Base-by-base conservation (phyloP, 2,797 vertebrate species). In the Rhynchotus rufescens region DNA sequence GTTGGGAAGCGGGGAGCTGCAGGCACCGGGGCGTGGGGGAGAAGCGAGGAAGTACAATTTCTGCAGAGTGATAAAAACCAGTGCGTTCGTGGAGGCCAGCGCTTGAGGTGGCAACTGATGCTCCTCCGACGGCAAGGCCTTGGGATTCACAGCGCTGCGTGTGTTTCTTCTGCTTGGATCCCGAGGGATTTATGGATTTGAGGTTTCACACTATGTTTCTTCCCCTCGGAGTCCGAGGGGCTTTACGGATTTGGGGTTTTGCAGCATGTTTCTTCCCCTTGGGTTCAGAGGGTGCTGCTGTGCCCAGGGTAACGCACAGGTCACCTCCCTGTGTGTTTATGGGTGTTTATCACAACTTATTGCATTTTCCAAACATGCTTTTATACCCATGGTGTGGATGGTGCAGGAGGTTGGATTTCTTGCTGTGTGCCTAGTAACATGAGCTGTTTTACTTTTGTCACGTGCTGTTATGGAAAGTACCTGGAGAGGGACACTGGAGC, bases 341-440 rank as follows among this genome's bases (percentile, higher is more conserved):
- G 15, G 57, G 26, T 30, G 5, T 28, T 76, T 2, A 5, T 56
- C 68, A 17, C 5, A 2, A 3, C 12, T 32, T 16, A 2, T 12
- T 44, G 61, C 11, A 47, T 23, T 22, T 38, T 30, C 25, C 49
- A 0, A 2, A 67, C 2, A 7, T 49, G 21, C 49, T 14, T 44
- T 19, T 3, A 1, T 12, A 5, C 25, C 4, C 0, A 36, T 28
- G 6, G 8, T 54, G 30, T 4, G 12, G 40, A 4, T 1, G 2
- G 38, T 1, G 1, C 23, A 10, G 67, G 62, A 17, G 60, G 16
- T 15, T 1, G 0, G 4, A 22, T 21, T 52, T 17, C 1, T 8
- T 60, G 72, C 67, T 32, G 47, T 3, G 1, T 2, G 0, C 8
- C 6, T 0, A 5, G 6, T 12, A 30, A 30, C 1, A 0, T 1